A percentile compares a stretch with the other conserved stretches of the same genome.
Evolutionary conservation across 1,140 invertebrate species (phyloP).

Genomic region (Condylostylus longicornis): DNA sequence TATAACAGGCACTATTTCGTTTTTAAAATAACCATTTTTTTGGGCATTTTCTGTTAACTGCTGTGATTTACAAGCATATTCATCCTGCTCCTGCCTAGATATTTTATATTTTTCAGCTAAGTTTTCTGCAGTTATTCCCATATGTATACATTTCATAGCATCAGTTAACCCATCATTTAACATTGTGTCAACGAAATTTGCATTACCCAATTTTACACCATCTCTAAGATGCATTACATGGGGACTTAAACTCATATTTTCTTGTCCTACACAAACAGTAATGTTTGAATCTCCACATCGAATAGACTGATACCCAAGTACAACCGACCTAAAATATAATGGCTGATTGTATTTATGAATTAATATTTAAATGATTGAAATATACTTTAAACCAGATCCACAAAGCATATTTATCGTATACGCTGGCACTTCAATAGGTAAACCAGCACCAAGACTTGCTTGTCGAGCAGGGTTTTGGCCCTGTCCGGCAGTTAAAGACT

Average conservation of each 20-base stretch:
- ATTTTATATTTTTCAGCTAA: conserved; percentile 55
- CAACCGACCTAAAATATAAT: conserved; percentile 42
- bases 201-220: conserved; percentile 55
- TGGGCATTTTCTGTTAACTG: conserved; percentile 48
- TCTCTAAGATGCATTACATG: conserved; percentile 51
- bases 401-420: conserved; percentile 73
- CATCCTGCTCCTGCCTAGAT: conserved; percentile 58
- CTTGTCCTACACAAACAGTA: conserved; percentile 70
- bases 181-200: conserved; percentile 52
- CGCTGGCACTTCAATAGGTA: conserved; percentile 57
- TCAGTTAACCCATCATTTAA: conserved; percentile 65
- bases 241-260: conserved; percentile 69
- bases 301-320: conserved; percentile 54
- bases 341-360: background rate
- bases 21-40: conserved; percentile 46
- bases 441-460: conserved; percentile 59
- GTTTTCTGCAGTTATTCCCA: conserved; percentile 80
- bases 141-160: conserved; percentile 62
- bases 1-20: conserved; percentile 53
- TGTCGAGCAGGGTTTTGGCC: conserved; percentile 80
- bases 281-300: conserved; percentile 50
- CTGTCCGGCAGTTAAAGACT: conserved; percentile 53
- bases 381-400: conserved; percentile 68
- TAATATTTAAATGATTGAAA: conserved; percentile 4
- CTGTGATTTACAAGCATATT: conserved; percentile 58